These are phyloP conservation scores for Geotrupes spiniger DNA, from an alignment of 2,888 invertebrate genomes.

Conservation along the genomic window DNA sequence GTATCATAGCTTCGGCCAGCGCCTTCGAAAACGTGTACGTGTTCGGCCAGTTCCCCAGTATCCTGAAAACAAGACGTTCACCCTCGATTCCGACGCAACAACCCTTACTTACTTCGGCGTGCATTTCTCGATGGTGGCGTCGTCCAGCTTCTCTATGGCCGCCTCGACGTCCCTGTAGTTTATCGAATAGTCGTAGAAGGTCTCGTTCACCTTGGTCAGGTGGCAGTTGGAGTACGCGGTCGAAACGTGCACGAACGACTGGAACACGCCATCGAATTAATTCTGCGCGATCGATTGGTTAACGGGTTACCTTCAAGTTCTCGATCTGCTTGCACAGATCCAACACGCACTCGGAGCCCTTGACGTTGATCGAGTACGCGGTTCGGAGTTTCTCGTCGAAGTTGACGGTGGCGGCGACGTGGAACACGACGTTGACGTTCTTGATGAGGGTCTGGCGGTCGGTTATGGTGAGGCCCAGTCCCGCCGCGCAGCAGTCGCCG, in stretches of 20 bases:
- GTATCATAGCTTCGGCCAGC: slow-evolving; percentile 70
- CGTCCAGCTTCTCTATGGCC: slow-evolving; percentile 48
- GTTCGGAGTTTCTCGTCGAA: slow-evolving; percentile 80
- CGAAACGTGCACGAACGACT: slow-evolving; percentile 74
- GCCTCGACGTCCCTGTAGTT: slow-evolving; percentile 50
- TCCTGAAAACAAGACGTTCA: slow-evolving; percentile 47
- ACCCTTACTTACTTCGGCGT: slow-evolving; percentile 54
- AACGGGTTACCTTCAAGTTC: slow-evolving; percentile 63
- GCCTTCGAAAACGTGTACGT: slow-evolving; percentile 88
- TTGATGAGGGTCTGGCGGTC: slow-evolving; percentile 62
- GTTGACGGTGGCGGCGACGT: slow-evolving; percentile 89
- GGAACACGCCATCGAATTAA: slow-evolving; percentile 29
- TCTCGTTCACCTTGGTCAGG: slow-evolving; percentile 61
- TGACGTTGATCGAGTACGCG: slow-evolving; percentile 77
- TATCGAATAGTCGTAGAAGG: slow-evolving; percentile 60
- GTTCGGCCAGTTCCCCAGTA: slow-evolving; percentile 72
- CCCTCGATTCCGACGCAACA: too few relatives aligned
- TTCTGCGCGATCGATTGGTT: neutral
- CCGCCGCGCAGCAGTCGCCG: slow-evolving; percentile 66
- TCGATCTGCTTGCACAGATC: slow-evolving; percentile 68
- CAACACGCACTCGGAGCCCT: slow-evolving; percentile 73
- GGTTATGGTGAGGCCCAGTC: slow-evolving; percentile 60
- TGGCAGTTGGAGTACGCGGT: slow-evolving; percentile 80
- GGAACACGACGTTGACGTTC: slow-evolving; percentile 72
- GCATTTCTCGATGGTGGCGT: slow-evolving; percentile 33